Conservation (phyloP, 2,888 invertebrate genomes). For the Lysandra bellargus region DNA sequence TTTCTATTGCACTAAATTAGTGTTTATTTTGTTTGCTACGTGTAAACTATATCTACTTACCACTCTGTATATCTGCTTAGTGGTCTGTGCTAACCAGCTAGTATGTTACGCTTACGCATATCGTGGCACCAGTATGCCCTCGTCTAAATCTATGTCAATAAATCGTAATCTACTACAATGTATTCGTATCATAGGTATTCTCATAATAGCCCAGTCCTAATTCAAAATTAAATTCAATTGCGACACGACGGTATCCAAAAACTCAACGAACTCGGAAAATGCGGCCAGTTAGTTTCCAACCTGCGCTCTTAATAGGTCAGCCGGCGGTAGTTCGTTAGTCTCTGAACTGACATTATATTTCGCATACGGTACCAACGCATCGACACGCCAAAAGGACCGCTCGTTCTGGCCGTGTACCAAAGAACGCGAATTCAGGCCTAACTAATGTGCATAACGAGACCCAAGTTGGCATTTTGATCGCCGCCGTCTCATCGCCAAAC, state of each 20-base stretch:
- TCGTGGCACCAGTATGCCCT: too few species aligned
- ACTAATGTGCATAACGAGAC: slow-evolving; percentile 74
- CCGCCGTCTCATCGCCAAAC: slow-evolving; percentile 46
- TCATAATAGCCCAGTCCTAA: background rate
- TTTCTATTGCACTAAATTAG: background rate
- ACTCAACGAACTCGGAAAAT: slow-evolving; percentile 32
- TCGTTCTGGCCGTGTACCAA: slow-evolving; percentile 78
- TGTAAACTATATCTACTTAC: too few species aligned
- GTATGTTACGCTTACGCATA: too few species aligned
- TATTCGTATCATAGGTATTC: background rate
- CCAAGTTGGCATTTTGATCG: slow-evolving; percentile 73
- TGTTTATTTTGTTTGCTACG: background rate
- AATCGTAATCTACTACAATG: background rate
- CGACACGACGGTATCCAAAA: slow-evolving; percentile 30
- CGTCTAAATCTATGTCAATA: background rate
- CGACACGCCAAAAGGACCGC: slow-evolving; percentile 79
- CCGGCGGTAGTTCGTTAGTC: slow-evolving; percentile 77
- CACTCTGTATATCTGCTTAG: too few species aligned
- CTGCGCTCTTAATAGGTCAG: slow-evolving; percentile 68
- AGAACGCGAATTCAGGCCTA: slow-evolving; percentile 72
- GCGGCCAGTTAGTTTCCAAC: slow-evolving; percentile 32
- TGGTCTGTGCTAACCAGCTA: too few species aligned
- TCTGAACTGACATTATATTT: slow-evolving; percentile 78
- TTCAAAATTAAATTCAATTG: slow-evolving; percentile 12
- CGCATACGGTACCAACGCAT: slow-evolving; percentile 67